Conservation (phyloP, 64 coral and sea anemone species). For the Acropora tenuis region DNA sequence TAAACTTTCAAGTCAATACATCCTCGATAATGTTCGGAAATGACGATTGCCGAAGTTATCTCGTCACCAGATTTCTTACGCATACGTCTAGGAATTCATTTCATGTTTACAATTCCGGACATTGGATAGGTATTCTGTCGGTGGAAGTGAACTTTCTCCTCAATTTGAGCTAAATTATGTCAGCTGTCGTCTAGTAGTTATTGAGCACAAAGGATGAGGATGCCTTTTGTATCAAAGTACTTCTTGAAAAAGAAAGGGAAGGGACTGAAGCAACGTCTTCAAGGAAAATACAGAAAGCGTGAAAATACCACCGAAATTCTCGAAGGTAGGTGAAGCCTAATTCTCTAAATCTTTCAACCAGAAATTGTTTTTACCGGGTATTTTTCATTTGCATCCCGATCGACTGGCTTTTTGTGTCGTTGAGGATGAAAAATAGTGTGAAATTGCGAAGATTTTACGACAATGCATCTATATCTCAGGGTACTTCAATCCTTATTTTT, state of each 20-base stretch:
- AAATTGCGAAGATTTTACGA: neutral
- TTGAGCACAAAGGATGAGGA: constrained; percentile 31
- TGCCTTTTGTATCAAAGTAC: constrained; percentile 93
- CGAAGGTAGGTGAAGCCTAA: constrained; percentile 58
- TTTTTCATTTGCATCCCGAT: constrained; percentile 10
- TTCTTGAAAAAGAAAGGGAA: constrained; percentile 94
- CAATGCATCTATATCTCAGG: neutral
- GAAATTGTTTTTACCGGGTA: neutral
- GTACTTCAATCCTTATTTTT: neutral
- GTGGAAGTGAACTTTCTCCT: neutral
- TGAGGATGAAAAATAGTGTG: neutral
- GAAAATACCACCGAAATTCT: constrained; percentile 91
- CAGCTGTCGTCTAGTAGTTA: neutral
- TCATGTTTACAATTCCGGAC: constrained; percentile 30
- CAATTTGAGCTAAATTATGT: neutral
- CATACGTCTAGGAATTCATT: neutral
- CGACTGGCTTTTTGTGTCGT: neutral
- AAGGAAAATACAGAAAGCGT: constrained; percentile 91
- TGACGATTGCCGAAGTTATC: neutral
- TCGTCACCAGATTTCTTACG: neutral
- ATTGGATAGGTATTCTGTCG: neutral
- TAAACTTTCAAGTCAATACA: neutral
- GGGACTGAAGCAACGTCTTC: constrained; percentile 66
- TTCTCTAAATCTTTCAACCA: neutral
- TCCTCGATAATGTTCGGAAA: neutral